Evolutionary conservation across 2,113 vertebrate species (phyloP), one percentile per base, ranked within the genome.

Genomic region (Pimephales promelas): DNA sequence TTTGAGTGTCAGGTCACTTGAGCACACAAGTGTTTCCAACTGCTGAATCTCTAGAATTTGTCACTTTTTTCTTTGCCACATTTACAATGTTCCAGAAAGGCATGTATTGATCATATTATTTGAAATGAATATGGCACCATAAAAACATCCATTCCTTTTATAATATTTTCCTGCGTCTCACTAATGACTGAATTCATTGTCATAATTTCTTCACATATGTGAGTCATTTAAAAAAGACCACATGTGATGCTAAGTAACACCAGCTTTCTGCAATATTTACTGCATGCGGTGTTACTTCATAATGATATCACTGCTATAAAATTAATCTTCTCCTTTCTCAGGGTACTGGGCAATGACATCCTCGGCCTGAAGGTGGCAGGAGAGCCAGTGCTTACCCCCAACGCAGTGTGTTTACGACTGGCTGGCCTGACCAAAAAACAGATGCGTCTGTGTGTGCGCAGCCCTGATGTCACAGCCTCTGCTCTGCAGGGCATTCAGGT

Each of bases 401-500:
- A 97, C 92, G 95, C 96, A 0, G 96, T 97, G 78, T 97, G 96
- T 85, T 87, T 97, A 92, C 94, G 92, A 79, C 90, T 94, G 90
- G 92, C 92, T 5, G 96, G 96, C 84, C 92, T 98, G 84, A 97
- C 94, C 88, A 97, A 96, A 88, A 93, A 95, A 61, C 97, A 98
- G 88, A 93, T 96, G 88, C 94, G 95, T 76, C 94, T 98, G 89
- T 98, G 97, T 85, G 91, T 96, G 66, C 94, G 96, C 56, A 97
- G 94, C 89, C 96, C 97, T 1, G 96, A 97, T 88, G 96, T 96
- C 83, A 97, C 96, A 0, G 96, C 96, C 83, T 97, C 96, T 0
- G 96, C 97, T 34, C 94, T 98, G n/a, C 97, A 97, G 90, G 97
- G 97, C 79, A 94, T 97, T 88, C 96, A 97, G 87, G 94, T 97